These are phyloP conservation scores for Setophaga petechia DNA, from an alignment of 2,113 vertebrate genomes.

Conservation along the genomic window DNA sequence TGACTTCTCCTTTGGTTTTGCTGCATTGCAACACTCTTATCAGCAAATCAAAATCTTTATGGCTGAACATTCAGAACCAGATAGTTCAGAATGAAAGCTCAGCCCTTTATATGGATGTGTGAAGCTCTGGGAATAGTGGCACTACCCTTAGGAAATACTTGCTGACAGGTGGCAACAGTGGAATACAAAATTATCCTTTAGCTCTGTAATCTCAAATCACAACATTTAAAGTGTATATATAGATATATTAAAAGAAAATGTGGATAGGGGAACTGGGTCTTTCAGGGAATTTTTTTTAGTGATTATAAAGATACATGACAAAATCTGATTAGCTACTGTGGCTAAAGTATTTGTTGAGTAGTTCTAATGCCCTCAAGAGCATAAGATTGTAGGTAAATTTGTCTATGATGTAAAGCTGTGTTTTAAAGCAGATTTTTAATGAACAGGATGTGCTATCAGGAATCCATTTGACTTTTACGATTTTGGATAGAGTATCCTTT, in stretches of 20 bases:
- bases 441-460: not conserved
- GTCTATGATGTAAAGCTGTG: not conserved
- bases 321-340: not conserved
- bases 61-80: conserved; percentile 18
- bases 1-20: conserved; percentile 49
- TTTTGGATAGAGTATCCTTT: not conserved
- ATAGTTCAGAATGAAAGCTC: conserved; percentile 14
- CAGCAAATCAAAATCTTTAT: conserved; percentile 41
- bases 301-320: not conserved
- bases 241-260: not conserved
- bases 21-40: conserved; percentile 8
- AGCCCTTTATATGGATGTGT: conserved; percentile 8
- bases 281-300: not conserved
- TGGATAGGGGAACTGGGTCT: not conserved
- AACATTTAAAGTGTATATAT: not conserved
- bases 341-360: not conserved
- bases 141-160: conserved; percentile 36
- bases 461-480: not conserved
- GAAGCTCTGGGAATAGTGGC: conserved; percentile 15
- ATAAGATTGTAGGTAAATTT: not conserved
- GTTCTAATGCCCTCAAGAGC: not conserved
- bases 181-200: conserved; percentile 37
- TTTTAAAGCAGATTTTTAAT: not conserved
- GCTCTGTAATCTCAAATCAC: conserved; percentile 22
- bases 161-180: conserved; percentile 49